phyloP scores from a whole-genome alignment of 2,888 invertebrate species.

The Dicyrtoma fusca region DNA sequence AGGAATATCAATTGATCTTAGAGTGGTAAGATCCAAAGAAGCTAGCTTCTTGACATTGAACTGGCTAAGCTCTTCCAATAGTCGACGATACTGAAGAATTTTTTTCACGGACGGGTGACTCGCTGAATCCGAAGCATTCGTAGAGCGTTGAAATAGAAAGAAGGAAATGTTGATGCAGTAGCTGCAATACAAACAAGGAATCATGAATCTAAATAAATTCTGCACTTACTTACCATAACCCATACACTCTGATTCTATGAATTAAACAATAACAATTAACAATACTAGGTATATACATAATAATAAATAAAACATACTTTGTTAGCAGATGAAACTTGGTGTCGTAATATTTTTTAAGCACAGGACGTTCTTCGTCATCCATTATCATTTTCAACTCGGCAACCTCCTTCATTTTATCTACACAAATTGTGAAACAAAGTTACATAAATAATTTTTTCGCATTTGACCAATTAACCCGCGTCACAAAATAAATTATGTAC shows the following conservation, averaged over 20 bases:
- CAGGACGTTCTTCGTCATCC: slow-evolving; percentile 68
- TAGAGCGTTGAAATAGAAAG: slow-evolving; percentile 79
- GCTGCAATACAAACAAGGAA: slow-evolving; percentile 61
- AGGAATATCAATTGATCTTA: not conserved
- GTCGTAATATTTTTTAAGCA: slow-evolving; percentile 70
- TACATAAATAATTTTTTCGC: not conserved
- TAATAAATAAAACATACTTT: too few species aligned
- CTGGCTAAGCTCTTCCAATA: slow-evolving; percentile 69
- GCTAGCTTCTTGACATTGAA: slow-evolving; percentile 37
- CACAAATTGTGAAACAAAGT: not conserved
- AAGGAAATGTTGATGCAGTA: slow-evolving; percentile 85
- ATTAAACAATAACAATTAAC: not conserved
- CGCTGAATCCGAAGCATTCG: slow-evolving; percentile 60
- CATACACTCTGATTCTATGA: too few species aligned
- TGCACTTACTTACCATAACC: too few species aligned
- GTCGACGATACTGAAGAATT: slow-evolving; percentile 76
- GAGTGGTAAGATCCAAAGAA: slow-evolving; percentile 3
- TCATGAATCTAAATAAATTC: slow-evolving; percentile 6
- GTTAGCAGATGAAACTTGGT: slow-evolving; percentile 70
- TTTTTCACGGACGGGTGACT: slow-evolving; percentile 89
- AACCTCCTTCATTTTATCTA: slow-evolving; percentile 66
- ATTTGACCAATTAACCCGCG: not conserved
- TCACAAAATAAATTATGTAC: too few species aligned
- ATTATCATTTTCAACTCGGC: slow-evolving; percentile 59
- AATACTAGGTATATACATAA: not conserved